Base-by-base conservation (phyloP, 2,888 invertebrate genomes). In the Apomyelois bistriatella region DNA sequence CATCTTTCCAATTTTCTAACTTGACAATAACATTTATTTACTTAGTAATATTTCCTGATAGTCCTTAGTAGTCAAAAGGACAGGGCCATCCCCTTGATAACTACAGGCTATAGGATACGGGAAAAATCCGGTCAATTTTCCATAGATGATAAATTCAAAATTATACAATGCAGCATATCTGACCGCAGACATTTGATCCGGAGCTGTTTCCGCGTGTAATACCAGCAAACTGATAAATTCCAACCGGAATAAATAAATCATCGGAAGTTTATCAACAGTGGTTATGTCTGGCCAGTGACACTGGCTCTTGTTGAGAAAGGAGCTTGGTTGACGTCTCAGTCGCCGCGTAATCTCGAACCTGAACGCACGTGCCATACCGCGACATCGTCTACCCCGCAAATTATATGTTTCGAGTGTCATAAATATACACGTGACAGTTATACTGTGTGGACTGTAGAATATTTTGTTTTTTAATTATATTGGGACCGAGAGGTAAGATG, bases 181-280 rank as follows among this genome's bases (percentile, higher is more conserved):
- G 16, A 48, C 42, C 48, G 7, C 48, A 48, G 10, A 36, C 22
- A 41, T 58, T 54, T 56, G 52, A 60, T 68, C 66, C 66, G 65
- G 57, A 30, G 62, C 55, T 58, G 59, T 65, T 73, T 73, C 72
- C 74, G 72, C 54, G 56, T 69, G 48, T 50, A 48, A 32, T 56
- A 53, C 56, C 56, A 48, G 55, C 54, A 61, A 48, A 56, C 54
- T 66, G 61, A 72, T 66, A 66, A 70, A 70, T 69, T 60, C 71
- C 70, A 81, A 76, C 79, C 86, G 84, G 84, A 82, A 79, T 74
- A 60, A 74, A 55, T 72, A 70, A 68, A 80, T 81, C 80, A 81
- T 86, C 87, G 86, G 86, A 88, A 85, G 84, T 79, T 72, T 75
- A 64, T 59, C 67, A 60, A 62, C 62, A 60, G 59, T 64, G 63